Evolutionary conservation across 2,113 vertebrate genomes (phyloP), one percentile per base, ranked within the genome.

Genomic region (Rhadina sibilatrix): DNA sequence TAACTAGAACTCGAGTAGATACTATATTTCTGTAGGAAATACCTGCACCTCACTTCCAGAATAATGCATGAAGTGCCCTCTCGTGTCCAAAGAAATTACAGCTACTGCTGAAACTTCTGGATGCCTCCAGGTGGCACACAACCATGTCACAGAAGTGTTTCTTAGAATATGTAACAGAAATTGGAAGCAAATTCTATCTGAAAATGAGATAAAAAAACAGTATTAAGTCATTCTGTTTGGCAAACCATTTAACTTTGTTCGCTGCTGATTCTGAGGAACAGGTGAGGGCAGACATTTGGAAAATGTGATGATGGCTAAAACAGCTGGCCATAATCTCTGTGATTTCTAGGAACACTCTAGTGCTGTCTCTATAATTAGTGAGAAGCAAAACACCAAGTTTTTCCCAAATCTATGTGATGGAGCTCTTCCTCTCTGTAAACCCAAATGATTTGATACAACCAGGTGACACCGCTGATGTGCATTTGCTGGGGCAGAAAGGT

Each of bases 61-160:
- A n/a, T 38, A 56, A 89, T 80, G 92, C 72, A 90, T 35, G 46
- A 71, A 89, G 83, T 96, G 97, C 96, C 98, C 97, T 97, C 98
- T 98, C 63, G 97, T 95, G 98, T 95, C 60, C 71, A 33, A 90
- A 93, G 74, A 63, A 53, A 68, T 85, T 46, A 50, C 47, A 86
- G 53, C 70, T 94, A 8, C 47, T 71, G 75, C 54, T 68, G 57
- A n/a, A 76, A 44, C 25, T 21, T 65, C 18, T 16, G 28, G n/a
- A 4, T 59, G 30, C 8, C 1, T 64, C 40, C 49, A 18, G 1
- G 35, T 40, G 61, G 33, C 28, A 37, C 31, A 40, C 11, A 31
- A 52, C 18, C 25, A 8, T 7, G 12, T 19, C 4, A 4, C 52
- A n/a, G 21, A 59, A 15, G 8, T 8, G 19, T 63, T 88, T 66